These are phyloP conservation scores for Myrmophylax atrothorax DNA, from an alignment of 2,113 vertebrate genomes.

Conservation along the genomic window DNA sequence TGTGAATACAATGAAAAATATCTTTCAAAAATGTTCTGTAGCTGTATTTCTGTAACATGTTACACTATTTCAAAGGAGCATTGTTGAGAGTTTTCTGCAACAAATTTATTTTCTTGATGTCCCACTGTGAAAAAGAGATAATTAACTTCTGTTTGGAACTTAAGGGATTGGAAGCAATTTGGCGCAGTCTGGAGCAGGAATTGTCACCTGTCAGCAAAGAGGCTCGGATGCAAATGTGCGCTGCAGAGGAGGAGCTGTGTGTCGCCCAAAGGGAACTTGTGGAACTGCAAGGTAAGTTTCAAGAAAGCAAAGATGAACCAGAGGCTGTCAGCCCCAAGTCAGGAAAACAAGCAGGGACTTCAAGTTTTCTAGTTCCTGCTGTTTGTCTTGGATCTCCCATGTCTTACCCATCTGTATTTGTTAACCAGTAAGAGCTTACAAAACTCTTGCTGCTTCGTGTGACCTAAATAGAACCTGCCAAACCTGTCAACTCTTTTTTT, in stretches of 20 bases:
- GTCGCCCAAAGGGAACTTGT: slow-evolving; percentile 65
- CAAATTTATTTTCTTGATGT: slow-evolving; percentile 70
- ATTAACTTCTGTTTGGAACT: slow-evolving; percentile 76
- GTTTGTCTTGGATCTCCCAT: background rate
- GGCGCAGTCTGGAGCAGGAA: slow-evolving; percentile 81
- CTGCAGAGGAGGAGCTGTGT: slow-evolving; percentile 64
- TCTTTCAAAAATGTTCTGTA: background rate
- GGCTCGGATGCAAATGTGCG: slow-evolving; percentile 33
- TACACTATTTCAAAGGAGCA: background rate
- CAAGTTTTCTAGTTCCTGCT: background rate
- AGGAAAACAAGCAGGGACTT: background rate
- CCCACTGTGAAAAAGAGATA: slow-evolving; percentile 77
- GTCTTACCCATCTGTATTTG: background rate
- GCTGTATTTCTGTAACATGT: background rate
- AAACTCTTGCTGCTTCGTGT: background rate
- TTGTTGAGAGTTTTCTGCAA: background rate
- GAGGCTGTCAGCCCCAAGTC: background rate
- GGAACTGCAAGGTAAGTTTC: slow-evolving; percentile 73
- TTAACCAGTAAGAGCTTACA: background rate
- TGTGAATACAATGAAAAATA: background rate
- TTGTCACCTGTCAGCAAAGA: slow-evolving; percentile 77
- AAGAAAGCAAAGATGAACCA: background rate
- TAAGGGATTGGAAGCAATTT: slow-evolving; percentile 82
- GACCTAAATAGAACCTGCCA: background rate
- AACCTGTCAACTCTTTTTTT: background rate